phyloP scores from a whole-genome alignment of 1,140 invertebrate genomes.

The Drosophila littoralis region DNA sequence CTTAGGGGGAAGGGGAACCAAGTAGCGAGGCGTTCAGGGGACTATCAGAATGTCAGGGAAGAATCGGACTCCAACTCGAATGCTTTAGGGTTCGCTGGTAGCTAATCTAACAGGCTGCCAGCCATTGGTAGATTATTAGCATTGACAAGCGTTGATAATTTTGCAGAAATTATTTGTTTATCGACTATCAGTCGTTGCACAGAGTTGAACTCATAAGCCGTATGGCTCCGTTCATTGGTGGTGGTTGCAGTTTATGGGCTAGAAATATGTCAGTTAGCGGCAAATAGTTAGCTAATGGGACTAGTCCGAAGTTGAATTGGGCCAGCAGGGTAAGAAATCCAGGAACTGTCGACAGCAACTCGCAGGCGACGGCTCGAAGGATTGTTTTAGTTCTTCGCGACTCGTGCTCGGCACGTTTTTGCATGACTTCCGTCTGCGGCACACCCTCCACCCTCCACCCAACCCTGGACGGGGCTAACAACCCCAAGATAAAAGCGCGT shows the following conservation, averaged over 20 bases:
- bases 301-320: not conserved
- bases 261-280: slow-evolving; percentile 65
- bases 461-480: slow-evolving; percentile 25
- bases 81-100: not conserved
- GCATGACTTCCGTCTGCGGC: slow-evolving; percentile 68
- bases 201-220: slow-evolving; percentile 31
- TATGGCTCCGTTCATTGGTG: slow-evolving; percentile 27
- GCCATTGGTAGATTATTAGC: slow-evolving; percentile 30
- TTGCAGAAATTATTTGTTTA: slow-evolving; percentile 30
- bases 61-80: no score
- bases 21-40: no score
- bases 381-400: slow-evolving; percentile 50
- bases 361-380: slow-evolving; percentile 27
- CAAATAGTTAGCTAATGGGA: slow-evolving; percentile 3
- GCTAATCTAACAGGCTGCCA: not conserved
- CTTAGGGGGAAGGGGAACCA: no score
- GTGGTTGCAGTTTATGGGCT: slow-evolving; percentile 53
- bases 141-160: slow-evolving; percentile 36
- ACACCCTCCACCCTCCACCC: slow-evolving; percentile 9
- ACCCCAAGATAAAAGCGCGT: slow-evolving; percentile 59
- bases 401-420: slow-evolving; percentile 76
- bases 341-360: slow-evolving; percentile 58
- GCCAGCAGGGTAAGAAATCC: slow-evolving; percentile 7
- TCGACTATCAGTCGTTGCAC: slow-evolving; percentile 24
- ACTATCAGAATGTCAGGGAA: no score